Conservation (phyloP, 1,140 invertebrate genomes). For the Hypothenemus hampei region DNA sequence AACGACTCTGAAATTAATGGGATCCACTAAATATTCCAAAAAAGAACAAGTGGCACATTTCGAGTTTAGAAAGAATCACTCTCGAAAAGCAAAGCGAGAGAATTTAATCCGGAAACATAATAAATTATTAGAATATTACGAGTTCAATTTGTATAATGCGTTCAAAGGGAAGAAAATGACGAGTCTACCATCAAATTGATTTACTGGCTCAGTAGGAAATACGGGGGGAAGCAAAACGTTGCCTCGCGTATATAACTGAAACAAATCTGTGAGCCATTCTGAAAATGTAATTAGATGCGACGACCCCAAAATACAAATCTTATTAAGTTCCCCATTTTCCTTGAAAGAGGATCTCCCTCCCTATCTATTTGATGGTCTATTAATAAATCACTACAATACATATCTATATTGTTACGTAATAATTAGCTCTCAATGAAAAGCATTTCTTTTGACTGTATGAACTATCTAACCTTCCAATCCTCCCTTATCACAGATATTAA, state of each 20-base stretch:
- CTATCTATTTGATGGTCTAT: too few species aligned
- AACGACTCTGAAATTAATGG: not conserved
- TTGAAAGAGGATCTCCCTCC: too few species aligned
- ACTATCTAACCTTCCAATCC: too few species aligned
- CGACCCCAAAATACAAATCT: slow-evolving; percentile 36
- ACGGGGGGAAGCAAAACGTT: slow-evolving; percentile 9
- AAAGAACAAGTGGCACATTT: too few species aligned
- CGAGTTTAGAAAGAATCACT: too few species aligned
- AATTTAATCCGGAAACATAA: slow-evolving; percentile 7
- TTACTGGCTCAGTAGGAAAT: slow-evolving; percentile 8
- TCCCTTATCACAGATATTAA: too few species aligned
- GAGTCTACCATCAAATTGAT: slow-evolving; percentile 19
- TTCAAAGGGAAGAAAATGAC: slow-evolving; percentile 8
- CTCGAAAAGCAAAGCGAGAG: too few species aligned
- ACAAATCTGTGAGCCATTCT: slow-evolving; percentile 35
- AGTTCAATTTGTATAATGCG: slow-evolving; percentile 18
- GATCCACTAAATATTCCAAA: slow-evolving; percentile 1
- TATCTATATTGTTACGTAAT: too few species aligned
- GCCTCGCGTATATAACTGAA: slow-evolving; percentile 22
- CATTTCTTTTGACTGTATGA: too few species aligned
- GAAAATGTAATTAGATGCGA: slow-evolving; percentile 35
- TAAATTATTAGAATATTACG: slow-evolving; percentile 15
- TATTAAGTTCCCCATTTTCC: slow-evolving; percentile 32
- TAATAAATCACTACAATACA: too few species aligned
- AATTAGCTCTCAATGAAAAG: too few species aligned